Evolutionary conservation across 2,113 vertebrate species (phyloP), one percentile per base, ranked within the genome.

Genomic region (Macrotus californicus): DNA sequence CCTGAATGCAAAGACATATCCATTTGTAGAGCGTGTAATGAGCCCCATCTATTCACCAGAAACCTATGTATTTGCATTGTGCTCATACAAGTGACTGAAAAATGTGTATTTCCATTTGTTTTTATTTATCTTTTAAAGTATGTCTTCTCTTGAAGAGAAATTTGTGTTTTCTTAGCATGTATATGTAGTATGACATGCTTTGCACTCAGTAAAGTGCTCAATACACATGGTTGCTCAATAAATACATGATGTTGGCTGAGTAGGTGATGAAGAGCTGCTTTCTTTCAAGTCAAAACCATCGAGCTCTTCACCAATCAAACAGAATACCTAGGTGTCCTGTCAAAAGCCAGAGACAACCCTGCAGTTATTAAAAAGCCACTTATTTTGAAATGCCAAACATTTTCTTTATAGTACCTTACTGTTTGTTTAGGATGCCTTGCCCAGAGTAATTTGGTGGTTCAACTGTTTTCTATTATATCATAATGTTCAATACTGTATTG

Each of bases 361-460:
- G 1, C 0, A 83, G 43, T 77, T 31, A 77, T 21, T 31, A 52
- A 76, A 34, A 91, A 90, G 34, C 1, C 13, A 7, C 31, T 94
- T 96, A 75, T 59, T 96, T 87, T 94, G 48, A 93, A 94, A 89
- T 56, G 76, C 8, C 21, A 59, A 73, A 50, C 18, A 52, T 85
- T 96, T 88, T 90, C 10, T 69, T 93, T 59, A 36, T 59, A 67
- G 16, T 24, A n/a, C 15, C 26, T 92, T 48, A 86, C 8, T 59
- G 21, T 88, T 15, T 76, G 1, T 84, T 80, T 75, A 77, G 12
- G 18, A 66, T 84, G 9, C 18, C 21, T 76, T 91, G 29, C 16
- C 31, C 54, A 66, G 6, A 54, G 43, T 59, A 93, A 93, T 59
- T 89, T 66, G 84, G 76, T 94, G 61, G 29, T 52, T 88, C 48